Conservation (phyloP, 2,888 invertebrate genomes). For the Trilocha varians region DNA sequence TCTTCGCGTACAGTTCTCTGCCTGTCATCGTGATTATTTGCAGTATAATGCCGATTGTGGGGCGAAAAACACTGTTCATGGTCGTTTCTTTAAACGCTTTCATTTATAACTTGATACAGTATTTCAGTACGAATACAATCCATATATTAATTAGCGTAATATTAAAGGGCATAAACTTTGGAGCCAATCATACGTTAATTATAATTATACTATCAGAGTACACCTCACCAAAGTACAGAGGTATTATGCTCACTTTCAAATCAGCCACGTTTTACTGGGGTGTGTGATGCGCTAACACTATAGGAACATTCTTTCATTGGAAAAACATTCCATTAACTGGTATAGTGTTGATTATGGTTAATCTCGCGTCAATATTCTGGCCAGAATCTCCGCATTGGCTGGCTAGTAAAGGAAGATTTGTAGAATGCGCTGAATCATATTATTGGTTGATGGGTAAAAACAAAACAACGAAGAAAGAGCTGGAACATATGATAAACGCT, state of each 20-base stretch:
- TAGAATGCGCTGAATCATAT: constrained; percentile 21
- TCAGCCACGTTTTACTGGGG: constrained; percentile 26
- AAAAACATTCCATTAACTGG: constrained; percentile 23
- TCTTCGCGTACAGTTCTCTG: no score
- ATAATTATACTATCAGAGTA: constrained; percentile 26
- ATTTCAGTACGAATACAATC: constrained; percentile 19
- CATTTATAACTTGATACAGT: constrained; percentile 22
- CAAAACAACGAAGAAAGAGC: constrained; percentile 24
- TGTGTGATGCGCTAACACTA: constrained; percentile 26
- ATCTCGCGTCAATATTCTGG: constrained; percentile 18
- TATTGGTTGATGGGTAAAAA: constrained; percentile 27
- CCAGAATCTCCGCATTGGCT: constrained; percentile 37
- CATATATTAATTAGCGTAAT: constrained; percentile 29
- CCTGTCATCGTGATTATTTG: constrained; percentile 13
- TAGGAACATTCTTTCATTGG: constrained; percentile 30
- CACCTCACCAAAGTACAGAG: constrained; percentile 24
- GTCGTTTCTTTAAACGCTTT: constrained; percentile 10
- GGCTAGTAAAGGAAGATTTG: constrained; percentile 23
- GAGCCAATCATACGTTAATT: constrained; percentile 18
- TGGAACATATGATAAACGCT: constrained; percentile 19
- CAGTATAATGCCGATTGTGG: constrained; percentile 12
- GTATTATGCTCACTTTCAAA: constrained; percentile 26
- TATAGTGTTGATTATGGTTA: constrained; percentile 19
- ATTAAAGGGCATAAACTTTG: constrained; percentile 24
- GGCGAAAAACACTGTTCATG: constrained; percentile 11